Percentiles rank a stretch among this genome's conserved stretches.
Evolutionary conservation across 2,797 vertebrate genomes (phyloP).

Genomic region (Macroramphosus scolopax): DNA sequence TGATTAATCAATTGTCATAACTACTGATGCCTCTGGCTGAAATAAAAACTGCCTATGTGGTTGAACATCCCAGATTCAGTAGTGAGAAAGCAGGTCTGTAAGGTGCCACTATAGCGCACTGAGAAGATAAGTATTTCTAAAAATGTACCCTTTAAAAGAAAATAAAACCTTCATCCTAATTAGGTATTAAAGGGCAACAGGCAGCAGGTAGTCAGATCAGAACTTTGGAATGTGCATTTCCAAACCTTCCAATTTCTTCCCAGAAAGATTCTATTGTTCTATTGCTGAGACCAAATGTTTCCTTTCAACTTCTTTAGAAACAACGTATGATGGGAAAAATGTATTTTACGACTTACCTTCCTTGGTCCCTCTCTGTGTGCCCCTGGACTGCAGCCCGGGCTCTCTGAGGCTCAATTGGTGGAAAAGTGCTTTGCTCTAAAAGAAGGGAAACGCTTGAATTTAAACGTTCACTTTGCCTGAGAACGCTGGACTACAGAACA

Average conservation of each 20-base stretch:
- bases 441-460: slow-evolving; percentile 48
- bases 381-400: slow-evolving; percentile 86
- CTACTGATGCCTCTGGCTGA: too few species aligned
- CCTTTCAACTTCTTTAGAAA: slow-evolving; percentile 26
- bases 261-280: slow-evolving; percentile 50
- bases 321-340: slow-evolving; percentile 47
- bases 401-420: slow-evolving; percentile 94
- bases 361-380: slow-evolving; percentile 83
- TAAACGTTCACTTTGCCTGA: slow-evolving; percentile 33
- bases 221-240: too few species aligned
- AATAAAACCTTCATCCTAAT: too few species aligned
- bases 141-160: too few species aligned
- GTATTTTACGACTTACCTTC: slow-evolving; percentile 84
- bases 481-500: slow-evolving; percentile 26
- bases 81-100: slow-evolving; percentile 1
- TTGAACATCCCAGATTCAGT: background rate
- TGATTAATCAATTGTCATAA: too few species aligned
- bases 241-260: too few species aligned
- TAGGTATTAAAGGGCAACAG: too few species aligned
- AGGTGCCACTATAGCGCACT: too few species aligned
- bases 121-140: too few species aligned
- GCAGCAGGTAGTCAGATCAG: too few species aligned
- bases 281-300: slow-evolving; percentile 25
- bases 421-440: slow-evolving; percentile 90
- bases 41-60: background rate